Evolutionary conservation across 2,797 vertebrate genomes (phyloP), one percentile per base, ranked within the genome.

Genomic region (Poliocrania exsul): DNA sequence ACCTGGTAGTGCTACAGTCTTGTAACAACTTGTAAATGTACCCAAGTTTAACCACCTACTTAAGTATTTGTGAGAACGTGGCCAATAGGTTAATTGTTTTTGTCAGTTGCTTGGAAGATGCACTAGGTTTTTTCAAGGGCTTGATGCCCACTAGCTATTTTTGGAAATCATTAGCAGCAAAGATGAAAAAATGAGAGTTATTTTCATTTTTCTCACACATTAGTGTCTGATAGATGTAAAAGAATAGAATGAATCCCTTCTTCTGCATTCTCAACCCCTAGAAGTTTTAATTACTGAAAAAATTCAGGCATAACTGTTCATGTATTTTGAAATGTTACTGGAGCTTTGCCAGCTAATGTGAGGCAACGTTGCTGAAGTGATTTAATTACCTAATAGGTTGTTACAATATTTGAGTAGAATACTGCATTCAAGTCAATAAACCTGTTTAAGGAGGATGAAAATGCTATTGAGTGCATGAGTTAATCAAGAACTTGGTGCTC

Each of bases 351-450:
- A 93, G 50, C 53, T 60, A 79, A 79, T 72, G 85, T 57, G 75
- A 95, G 80, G 87, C 54, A 80, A 21, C 94, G 71, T 56, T 93
- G 66, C 81, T 95, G 82, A 91, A 96, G 81, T 93, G 92, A 95
- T 94, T 93, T 90, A 83, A 49, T 74, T 95, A 93, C 95, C 96
- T 96, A 94, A 96, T 92, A 90, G 82, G 38, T 88, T 86, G 83
- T 92, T 94, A 69, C 78, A 88, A 92, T 83, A 86, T 93, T 94
- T 92, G 71, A 92, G 53, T 90, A 71, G 87, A 83, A 77, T 83
- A 81, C 91, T 94, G 58, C 69, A 69, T 62, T 96, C 66, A 46
- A 95, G 81, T 97, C 94, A 93, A 88, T 96, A 92, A 95, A 97
- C 91, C 65, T 92, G 53, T 92, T 95, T 96, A 94, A 95, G 82